Evolutionary conservation across 2,888 invertebrate genomes (phyloP).

Genomic region (Chrysotoxum bicinctum): DNA sequence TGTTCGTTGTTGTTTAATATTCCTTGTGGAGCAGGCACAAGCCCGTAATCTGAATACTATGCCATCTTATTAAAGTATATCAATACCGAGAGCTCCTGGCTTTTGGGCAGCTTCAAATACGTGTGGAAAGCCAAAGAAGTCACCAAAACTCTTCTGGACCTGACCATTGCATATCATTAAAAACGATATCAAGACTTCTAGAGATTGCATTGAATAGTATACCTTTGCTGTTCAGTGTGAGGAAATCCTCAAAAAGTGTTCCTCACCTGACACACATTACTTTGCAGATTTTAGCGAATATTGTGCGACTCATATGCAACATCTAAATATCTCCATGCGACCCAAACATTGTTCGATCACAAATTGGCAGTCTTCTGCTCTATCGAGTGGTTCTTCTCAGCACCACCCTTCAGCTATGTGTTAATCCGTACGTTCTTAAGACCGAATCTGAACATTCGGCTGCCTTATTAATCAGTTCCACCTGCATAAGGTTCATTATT

Average conservation of each 20-base stretch:
- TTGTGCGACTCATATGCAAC: conserved; percentile 87
- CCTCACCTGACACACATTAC: conserved; percentile 85
- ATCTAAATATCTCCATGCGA: conserved; percentile 85
- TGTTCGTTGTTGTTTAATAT: conserved; percentile 90
- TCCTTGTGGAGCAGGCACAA: conserved; percentile 90
- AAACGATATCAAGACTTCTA: conserved; percentile 84
- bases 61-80: conserved; percentile 91
- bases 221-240: conserved; percentile 89
- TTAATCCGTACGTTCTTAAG: conserved; percentile 81
- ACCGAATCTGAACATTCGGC: conserved; percentile 83
- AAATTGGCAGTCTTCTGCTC: conserved; percentile 89
- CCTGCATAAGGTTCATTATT: conserved; percentile 88
- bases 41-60: conserved; percentile 93
- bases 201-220: conserved; percentile 87
- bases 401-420: conserved; percentile 86
- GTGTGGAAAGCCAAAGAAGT: conserved; percentile 87
- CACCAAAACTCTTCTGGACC: conserved; percentile 85
- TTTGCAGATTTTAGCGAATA: conserved; percentile 87
- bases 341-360: conserved; percentile 90
- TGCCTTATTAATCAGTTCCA: conserved; percentile 86
- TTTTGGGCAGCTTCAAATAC: conserved; percentile 92
- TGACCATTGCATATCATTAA: conserved; percentile 87
- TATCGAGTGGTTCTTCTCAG: conserved; percentile 94
- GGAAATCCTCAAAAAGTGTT: conserved; percentile 84
- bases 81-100: conserved; percentile 92